Evolutionary conservation across 2,113 vertebrate genomes (phyloP), one percentile per base, ranked within the genome.

Genomic region (Aepyceros melampus): DNA sequence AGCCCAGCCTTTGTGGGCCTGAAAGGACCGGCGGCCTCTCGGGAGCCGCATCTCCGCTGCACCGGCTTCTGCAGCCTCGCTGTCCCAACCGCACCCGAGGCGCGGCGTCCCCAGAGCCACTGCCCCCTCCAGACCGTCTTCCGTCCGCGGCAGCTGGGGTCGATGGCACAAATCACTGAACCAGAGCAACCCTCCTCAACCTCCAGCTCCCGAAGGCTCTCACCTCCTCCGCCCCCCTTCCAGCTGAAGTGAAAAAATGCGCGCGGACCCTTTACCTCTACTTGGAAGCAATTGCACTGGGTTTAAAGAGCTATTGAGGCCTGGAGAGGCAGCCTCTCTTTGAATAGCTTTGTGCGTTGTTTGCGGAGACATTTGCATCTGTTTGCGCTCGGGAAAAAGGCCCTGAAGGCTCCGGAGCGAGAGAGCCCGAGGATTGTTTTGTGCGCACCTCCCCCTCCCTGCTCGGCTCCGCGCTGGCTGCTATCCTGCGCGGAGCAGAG

Each of bases 351-450:
- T 99, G 98, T 99, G 98, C 98, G 98, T 98, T 99, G 99, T 99
- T 99, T 99, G 99, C 98, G 94, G 97, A 99, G 98, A 98, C 99
- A 99, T 99, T 99, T 99, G 99, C 99, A 99, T 99, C 99, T 99
- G 99, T 99, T 99, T 99, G 99, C 99, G 98, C 99, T 99, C 94
- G 98, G 98, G 98, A 99, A 98, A 99, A 98, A 97, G 97, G 98
- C 98, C 92, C 47, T 55, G 97, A 98, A 98, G 94, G 98, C 98
- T 99, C 97, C 21, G 97, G 92, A 84, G 97, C 98, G 97, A 98
- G 98, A 99, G 99, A 98, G 98, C 97, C 60, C 1, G 29, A 95
- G 97, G 43, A 95, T 87, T 97, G 97, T 67, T 97, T 82, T 36
- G 47, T 90, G 83, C 36, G 16, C 43, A 36, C 29, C 76, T 31